phyloP scores from a whole-genome alignment of 2,888 invertebrate species.

The Philhelius pedissequus region DNA sequence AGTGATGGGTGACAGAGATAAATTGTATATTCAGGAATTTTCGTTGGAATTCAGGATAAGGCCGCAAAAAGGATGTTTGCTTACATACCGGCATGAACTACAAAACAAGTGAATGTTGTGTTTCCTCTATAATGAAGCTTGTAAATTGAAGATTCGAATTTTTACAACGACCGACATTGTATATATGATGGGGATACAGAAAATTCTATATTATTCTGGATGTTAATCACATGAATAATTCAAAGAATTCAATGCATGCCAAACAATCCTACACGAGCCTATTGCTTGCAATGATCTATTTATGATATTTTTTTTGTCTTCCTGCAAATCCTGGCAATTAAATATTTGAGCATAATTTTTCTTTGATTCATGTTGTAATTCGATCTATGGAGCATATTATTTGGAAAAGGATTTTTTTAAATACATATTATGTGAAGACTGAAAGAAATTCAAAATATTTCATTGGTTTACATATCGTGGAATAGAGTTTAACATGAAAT shows the following conservation, averaged over 20 bases:
- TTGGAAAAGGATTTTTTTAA: too few species aligned
- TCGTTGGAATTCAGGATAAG: conserved; percentile 12
- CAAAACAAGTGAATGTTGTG: not conserved
- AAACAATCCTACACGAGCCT: not conserved
- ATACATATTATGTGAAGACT: too few species aligned
- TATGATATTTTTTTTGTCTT: not conserved
- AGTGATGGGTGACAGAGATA: not conserved
- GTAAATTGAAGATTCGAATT: not conserved
- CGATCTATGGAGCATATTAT: too few species aligned
- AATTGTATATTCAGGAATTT: not conserved
- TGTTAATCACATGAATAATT: conserved; percentile 9
- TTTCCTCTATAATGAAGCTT: conserved; percentile 26
- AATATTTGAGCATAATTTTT: not conserved
- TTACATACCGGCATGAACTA: conserved; percentile 18
- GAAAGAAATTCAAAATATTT: too few species aligned
- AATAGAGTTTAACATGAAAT: too few species aligned
- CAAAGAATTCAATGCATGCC: conserved; percentile 18
- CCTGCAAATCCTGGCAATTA: not conserved
- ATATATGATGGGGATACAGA: not conserved
- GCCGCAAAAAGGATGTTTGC: not conserved
- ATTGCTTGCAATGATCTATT: not conserved
- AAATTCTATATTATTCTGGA: not conserved
- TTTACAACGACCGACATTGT: not conserved
- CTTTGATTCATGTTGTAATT: not conserved
- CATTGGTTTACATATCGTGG: too few species aligned